phyloP scores from a whole-genome alignment of 2,888 invertebrate species.

The Lathronympha strigana region DNA sequence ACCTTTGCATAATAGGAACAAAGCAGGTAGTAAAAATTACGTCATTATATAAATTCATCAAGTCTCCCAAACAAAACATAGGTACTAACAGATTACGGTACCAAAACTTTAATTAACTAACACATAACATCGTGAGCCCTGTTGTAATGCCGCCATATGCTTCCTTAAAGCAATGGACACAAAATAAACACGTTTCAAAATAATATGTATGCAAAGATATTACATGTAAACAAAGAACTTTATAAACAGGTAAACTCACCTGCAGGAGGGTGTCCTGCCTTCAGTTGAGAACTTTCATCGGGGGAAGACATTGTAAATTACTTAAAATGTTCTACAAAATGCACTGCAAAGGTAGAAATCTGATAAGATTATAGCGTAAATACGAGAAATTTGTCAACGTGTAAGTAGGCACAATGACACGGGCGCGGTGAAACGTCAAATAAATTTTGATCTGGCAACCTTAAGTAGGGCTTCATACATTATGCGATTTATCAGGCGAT shows the following conservation, averaged over 20 bases:
- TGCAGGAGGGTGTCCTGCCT: conserved; percentile 96
- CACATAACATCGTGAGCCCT: not conserved
- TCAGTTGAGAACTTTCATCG: conserved; percentile 87
- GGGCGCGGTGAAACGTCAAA: conserved; percentile 50
- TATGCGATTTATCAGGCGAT: not conserved
- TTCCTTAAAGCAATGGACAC: not conserved
- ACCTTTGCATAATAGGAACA: conserved; percentile 40
- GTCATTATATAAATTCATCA: conserved; percentile 28
- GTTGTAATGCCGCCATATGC: conserved; percentile 18
- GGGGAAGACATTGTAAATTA: conserved; percentile 69
- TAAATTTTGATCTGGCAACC: conserved; percentile 27
- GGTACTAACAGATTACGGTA: not conserved
- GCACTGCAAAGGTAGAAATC: conserved; percentile 47
- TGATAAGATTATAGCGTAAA: conserved; percentile 57
- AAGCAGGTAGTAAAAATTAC: conserved; percentile 8
- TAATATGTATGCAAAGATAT: conserved; percentile 46
- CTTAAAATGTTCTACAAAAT: conserved; percentile 43
- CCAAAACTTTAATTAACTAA: not conserved
- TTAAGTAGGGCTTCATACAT: not conserved
- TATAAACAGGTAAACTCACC: conserved; percentile 81
- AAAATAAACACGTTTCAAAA: conserved; percentile 28
- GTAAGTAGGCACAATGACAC: conserved; percentile 58
- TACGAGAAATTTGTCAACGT: conserved; percentile 64
- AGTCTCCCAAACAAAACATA: not conserved
- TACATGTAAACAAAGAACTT: conserved; percentile 55